Conservation (phyloP, 2,888 invertebrate genomes). For the Stenotaenia linearis region DNA sequence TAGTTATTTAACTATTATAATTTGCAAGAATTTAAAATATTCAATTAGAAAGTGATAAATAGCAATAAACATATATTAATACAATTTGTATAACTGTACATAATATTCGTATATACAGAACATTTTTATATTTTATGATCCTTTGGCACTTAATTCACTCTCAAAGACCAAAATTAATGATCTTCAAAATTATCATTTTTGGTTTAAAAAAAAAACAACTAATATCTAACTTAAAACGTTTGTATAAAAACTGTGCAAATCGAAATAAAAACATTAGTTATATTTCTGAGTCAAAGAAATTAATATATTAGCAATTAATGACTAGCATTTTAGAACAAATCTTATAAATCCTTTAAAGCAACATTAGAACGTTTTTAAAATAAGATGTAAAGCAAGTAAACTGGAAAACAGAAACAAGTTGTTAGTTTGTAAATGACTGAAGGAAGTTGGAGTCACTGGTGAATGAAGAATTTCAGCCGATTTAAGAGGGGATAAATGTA, state of each 20-base stretch:
- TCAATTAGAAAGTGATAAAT: neutral
- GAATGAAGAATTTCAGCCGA: conserved; percentile 39
- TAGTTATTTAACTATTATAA: neutral
- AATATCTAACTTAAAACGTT: no score
- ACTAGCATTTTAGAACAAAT: neutral
- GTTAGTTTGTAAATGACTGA: neutral
- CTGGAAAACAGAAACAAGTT: neutral
- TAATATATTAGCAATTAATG: no score
- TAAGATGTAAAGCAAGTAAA: neutral
- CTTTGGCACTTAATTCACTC: conserved; percentile 16
- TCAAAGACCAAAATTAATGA: neutral
- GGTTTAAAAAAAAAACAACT: neutral
- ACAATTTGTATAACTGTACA: neutral
- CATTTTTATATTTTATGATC: neutral
- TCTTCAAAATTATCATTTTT: neutral
- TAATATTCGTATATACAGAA: conserved; percentile 4
- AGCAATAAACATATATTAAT: neutral
- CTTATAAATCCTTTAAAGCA: no score
- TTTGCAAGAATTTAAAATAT: neutral
- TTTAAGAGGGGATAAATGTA: conserved; percentile 43
- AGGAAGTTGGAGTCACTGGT: neutral
- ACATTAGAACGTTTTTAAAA: no score
- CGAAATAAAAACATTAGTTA: neutral
- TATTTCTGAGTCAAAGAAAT: neutral
- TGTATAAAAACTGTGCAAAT: neutral